A percentile compares a stretch with the other conserved stretches of the same genome.
Evolutionary conservation across 2,113 vertebrate species (phyloP).

Genomic region (Lophius piscatorius): DNA sequence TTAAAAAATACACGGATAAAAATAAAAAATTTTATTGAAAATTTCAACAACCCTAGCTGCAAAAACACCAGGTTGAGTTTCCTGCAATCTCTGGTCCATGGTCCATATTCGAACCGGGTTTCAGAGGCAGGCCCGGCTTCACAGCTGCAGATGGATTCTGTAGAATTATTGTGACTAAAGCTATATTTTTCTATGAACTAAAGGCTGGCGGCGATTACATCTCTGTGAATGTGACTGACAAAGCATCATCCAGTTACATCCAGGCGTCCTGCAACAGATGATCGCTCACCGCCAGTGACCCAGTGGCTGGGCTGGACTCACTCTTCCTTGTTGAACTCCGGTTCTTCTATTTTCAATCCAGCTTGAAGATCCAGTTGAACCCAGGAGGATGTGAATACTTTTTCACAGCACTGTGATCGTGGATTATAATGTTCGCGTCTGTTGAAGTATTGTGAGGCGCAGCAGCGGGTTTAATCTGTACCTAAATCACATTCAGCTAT

Average conservation of each 20-base stretch:
- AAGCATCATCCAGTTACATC: slow-evolving; percentile 31
- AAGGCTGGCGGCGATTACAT: slow-evolving; percentile 34
- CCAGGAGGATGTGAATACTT: neutral
- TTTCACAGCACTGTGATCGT: too few species aligned
- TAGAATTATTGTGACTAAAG: slow-evolving; percentile 28
- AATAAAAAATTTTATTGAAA: too few species aligned
- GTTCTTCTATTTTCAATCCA: too few species aligned
- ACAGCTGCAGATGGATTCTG: slow-evolving; percentile 35
- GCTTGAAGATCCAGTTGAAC: too few species aligned
- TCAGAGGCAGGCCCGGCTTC: slow-evolving; percentile 15
- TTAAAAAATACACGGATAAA: too few species aligned
- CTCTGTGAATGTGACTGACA: slow-evolving; percentile 41
- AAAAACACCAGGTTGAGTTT: too few species aligned
- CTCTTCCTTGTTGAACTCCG: too few species aligned
- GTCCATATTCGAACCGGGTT: neutral
- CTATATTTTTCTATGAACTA: slow-evolving; percentile 35
- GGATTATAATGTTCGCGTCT: neutral
- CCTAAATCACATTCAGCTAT: slow-evolving; percentile 6
- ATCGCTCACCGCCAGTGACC: slow-evolving; percentile 24
- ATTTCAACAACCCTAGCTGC: too few species aligned
- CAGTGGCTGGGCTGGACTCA: too few species aligned
- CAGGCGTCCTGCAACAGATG: slow-evolving; percentile 3
- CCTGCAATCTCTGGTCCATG: too few species aligned
- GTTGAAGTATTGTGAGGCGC: too few species aligned
- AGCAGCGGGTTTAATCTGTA: too few species aligned